These are phyloP conservation scores for Digitonthophagus gazella DNA, from an alignment of 2,888 invertebrate genomes.

Conservation along the genomic window DNA sequence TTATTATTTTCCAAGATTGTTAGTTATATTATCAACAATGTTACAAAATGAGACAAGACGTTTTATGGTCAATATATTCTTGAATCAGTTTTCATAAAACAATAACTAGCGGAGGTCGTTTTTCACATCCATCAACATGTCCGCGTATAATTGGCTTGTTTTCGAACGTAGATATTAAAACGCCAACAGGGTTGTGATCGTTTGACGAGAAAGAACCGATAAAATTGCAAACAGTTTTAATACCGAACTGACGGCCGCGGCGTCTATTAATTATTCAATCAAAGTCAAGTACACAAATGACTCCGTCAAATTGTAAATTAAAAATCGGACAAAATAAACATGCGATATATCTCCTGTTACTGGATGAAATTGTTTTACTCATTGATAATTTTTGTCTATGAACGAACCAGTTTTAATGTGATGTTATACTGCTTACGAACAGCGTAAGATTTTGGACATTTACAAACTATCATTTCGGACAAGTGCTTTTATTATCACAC, in stretches of 20 bases:
- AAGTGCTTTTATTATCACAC: too few relatives aligned
- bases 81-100: not conserved
- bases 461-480: too few relatives aligned
- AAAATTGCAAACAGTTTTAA: not conserved
- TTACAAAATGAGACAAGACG: too few relatives aligned
- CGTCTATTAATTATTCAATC: conserved; percentile 13
- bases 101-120: not conserved
- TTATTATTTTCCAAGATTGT: too few relatives aligned
- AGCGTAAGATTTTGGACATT: too few relatives aligned
- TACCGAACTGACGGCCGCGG: not conserved
- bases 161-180: not conserved
- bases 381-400: not conserved
- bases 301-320: conserved; percentile 8
- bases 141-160: not conserved
- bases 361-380: not conserved
- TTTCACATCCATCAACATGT: not conserved
- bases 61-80: not conserved
- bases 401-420: not conserved
- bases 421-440: too few relatives aligned
- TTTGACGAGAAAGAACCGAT: not conserved
- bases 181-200: not conserved
- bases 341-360: not conserved
- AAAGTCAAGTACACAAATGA: conserved; percentile 11
- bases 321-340: not conserved
- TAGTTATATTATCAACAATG: too few relatives aligned